A percentile compares a stretch with the other conserved stretches of the same genome.
phyloP scores from a whole-genome alignment of 2,797 vertebrate species.

The Cuculus canorus region DNA sequence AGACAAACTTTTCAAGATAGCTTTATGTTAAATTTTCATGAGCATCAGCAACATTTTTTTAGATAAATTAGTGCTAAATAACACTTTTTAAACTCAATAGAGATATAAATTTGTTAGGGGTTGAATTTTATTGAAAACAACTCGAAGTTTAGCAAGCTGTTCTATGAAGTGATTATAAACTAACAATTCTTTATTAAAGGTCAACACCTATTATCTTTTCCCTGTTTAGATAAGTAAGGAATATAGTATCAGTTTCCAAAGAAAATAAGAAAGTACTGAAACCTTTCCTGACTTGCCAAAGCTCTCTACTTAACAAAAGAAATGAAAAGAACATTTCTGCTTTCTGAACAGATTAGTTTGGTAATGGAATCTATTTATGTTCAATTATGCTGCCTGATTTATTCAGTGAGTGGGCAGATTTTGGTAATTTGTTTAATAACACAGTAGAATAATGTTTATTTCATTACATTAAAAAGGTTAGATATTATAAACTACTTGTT shows the following conservation, averaged over 20 bases:
- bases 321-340: neutral
- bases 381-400: conserved; percentile 24
- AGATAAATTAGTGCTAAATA: neutral
- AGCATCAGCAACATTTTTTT: neutral
- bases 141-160: neutral
- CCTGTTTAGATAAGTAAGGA: neutral
- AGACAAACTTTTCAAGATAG: neutral
- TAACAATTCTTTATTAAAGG: neutral
- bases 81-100: neutral
- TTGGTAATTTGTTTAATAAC: conserved; percentile 37
- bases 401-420: conserved; percentile 16
- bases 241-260: neutral
- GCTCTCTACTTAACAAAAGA: neutral
- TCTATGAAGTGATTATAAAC: neutral
- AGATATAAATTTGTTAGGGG: neutral
- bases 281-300: neutral
- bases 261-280: neutral
- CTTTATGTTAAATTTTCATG: neutral
- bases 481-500: neutral
- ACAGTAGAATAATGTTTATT: conserved; percentile 5
- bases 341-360: neutral
- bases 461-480: conserved; percentile 1
- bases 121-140: neutral
- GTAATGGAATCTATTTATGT: neutral
- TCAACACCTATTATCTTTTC: neutral